Percentiles rank a stretch among this genome's conserved stretches.
phyloP scores from a whole-genome alignment of 2,888 invertebrate species.

The Leucophenga montana region DNA sequence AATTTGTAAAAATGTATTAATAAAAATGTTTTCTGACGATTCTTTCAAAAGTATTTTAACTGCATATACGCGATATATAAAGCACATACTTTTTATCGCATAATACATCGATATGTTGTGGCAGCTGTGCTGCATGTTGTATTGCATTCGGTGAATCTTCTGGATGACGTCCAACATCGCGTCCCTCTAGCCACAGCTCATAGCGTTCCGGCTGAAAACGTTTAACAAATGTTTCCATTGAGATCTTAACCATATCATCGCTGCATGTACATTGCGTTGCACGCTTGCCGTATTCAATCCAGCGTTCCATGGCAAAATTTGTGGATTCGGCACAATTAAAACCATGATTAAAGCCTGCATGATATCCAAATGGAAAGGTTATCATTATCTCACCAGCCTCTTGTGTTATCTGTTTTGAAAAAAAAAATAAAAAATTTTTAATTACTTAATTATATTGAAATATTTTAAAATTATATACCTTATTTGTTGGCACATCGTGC shows the following conservation, averaged over 20 bases:
- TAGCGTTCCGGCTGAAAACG: slow-evolving; percentile 92
- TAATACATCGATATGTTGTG: slow-evolving; percentile 84
- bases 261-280: slow-evolving; percentile 90
- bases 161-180: slow-evolving; percentile 92
- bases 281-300: slow-evolving; percentile 98
- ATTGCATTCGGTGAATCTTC: slow-evolving; percentile 84
- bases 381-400: slow-evolving; percentile 98
- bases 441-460: neutral
- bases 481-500: slow-evolving; percentile 95
- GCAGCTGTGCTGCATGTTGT: slow-evolving; percentile 83
- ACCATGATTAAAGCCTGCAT: slow-evolving; percentile 98
- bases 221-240: slow-evolving; percentile 99
- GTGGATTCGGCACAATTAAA: slow-evolving; percentile 99
- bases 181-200: slow-evolving; percentile 91
- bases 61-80: no score
- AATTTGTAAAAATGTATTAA: slow-evolving; percentile 34
- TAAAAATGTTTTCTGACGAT: neutral
- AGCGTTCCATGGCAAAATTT: slow-evolving; percentile 96
- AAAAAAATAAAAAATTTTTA: neutral
- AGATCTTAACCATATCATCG: slow-evolving; percentile 96
- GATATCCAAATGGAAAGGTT: slow-evolving; percentile 99
- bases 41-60: no score
- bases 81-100: slow-evolving; percentile 83
- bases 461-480: slow-evolving; percentile 74
- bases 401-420: slow-evolving; percentile 86